Conservation (phyloP, 2,888 invertebrate species). For the Heliothis peltigera region DNA sequence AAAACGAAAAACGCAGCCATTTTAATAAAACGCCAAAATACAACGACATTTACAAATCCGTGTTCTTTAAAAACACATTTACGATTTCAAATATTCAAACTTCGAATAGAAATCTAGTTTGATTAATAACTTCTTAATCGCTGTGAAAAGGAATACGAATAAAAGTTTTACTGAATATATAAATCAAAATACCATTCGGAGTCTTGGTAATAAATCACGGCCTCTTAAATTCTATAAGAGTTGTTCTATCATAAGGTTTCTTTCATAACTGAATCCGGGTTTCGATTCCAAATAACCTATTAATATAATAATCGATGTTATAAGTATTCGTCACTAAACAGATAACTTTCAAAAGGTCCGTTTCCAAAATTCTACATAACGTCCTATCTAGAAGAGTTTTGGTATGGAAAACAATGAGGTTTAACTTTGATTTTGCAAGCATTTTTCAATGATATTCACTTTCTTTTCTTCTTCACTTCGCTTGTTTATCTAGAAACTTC, state of each 20-base stretch:
- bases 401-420: too few species aligned
- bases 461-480: too few species aligned
- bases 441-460: too few species aligned
- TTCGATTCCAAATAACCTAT: conserved; percentile 38
- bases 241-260: conserved; percentile 37
- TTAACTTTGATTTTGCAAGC: too few species aligned
- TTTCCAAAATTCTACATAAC: too few species aligned
- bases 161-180: conserved; percentile 7
- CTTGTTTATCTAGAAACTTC: too few species aligned
- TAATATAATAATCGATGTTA: conserved; percentile 36
- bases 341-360: background rate
- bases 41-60: too few species aligned
- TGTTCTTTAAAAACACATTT: too few species aligned
- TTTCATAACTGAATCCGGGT: conserved; percentile 51
- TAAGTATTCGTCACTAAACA: background rate
- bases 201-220: conserved; percentile 36
- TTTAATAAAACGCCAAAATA: too few species aligned
- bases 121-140: conserved; percentile 16
- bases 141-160: conserved; percentile 6
- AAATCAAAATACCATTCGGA: conserved; percentile 13
- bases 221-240: conserved; percentile 18
- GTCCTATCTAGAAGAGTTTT: too few species aligned
- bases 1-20: too few species aligned
- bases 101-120: conserved; percentile 3
- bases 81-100: too few species aligned